phyloP scores from a whole-genome alignment of 2,113 vertebrate species.

The Burhinus oedicnemus region DNA sequence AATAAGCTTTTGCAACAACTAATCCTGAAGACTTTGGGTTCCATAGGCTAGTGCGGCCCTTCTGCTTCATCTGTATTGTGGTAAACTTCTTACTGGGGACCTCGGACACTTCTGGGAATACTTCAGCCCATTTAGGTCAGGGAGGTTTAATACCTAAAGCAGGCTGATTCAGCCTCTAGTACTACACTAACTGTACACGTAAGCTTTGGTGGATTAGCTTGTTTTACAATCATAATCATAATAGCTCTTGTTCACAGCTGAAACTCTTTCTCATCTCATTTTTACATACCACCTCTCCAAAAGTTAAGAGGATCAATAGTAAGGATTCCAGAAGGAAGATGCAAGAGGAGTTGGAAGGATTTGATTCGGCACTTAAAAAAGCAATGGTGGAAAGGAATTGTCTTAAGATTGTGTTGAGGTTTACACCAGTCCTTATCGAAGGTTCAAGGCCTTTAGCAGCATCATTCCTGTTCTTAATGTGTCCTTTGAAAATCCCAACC shows the following conservation, averaged over 20 bases:
- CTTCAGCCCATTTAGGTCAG: background rate
- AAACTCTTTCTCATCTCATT: background rate
- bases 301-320: background rate
- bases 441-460: conserved; percentile 8
- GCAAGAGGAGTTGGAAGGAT: background rate
- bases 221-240: background rate
- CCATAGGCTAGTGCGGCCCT: background rate
- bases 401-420: background rate
- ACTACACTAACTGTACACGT: background rate
- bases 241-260: background rate
- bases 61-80: background rate
- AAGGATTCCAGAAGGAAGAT: background rate
- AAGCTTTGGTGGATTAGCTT: background rate
- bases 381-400: background rate
- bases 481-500: background rate
- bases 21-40: background rate
- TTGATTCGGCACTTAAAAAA: background rate
- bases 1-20: conserved; percentile 50
- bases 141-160: background rate
- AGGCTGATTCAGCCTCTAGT: background rate
- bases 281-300: background rate
- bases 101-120: background rate
- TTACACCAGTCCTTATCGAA: background rate
- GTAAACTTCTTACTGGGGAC: background rate
- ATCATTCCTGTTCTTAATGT: background rate